Base-by-base conservation (phyloP, 2,797 vertebrate species). In the Spheniscus humboldti region DNA sequence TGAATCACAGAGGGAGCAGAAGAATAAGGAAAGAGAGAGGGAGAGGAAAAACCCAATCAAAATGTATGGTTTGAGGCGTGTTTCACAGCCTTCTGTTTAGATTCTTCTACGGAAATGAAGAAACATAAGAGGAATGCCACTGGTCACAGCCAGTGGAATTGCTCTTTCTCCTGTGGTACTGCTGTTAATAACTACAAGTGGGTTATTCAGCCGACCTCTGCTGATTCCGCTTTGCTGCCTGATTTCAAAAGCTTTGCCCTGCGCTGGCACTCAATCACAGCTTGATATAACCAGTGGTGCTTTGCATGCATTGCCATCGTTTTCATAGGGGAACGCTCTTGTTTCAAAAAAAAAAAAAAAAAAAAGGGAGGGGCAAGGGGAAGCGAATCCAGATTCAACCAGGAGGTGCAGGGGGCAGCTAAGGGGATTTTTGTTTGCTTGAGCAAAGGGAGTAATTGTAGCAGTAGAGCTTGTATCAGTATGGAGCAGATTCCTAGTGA, bases 171-270 rank as follows among this genome's bases (percentile, higher is more conserved):
- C 90, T 95, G 68, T 81, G 89, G 67, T 91, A 94, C 95, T 96
- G 97, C 97, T 97, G 96, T 95, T 98, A 96, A 95, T 95, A 89
- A 94, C 97, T 97, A 72, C 96, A 94, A 97, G 97, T 97, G 96
- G 97, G 96, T 97, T 97, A 97, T 95, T 96, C 95, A 97, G 95
- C 95, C 20, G 55, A 96, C 97, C 96, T 98, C 95, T 97, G 97
- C 96, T 96, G 95, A 96, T 98, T 97, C 92, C 60, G 96, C 93
- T 97, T 97, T 97, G 97, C 97, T 98, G 97, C 95, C 96, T 97
- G 95, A 91, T 97, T 98, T 97, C 94, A 96, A 96, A 92, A 97
- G 97, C 94, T 94, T 75, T 94, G 93, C 96, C 93, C 96, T 88
- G 68, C 5, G 14, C 92, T 94, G 94, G 86, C 96, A 92, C 97